These are phyloP conservation scores for Syngnathus floridae DNA, from an alignment of 2,113 vertebrate species.

Conservation along the genomic window DNA sequence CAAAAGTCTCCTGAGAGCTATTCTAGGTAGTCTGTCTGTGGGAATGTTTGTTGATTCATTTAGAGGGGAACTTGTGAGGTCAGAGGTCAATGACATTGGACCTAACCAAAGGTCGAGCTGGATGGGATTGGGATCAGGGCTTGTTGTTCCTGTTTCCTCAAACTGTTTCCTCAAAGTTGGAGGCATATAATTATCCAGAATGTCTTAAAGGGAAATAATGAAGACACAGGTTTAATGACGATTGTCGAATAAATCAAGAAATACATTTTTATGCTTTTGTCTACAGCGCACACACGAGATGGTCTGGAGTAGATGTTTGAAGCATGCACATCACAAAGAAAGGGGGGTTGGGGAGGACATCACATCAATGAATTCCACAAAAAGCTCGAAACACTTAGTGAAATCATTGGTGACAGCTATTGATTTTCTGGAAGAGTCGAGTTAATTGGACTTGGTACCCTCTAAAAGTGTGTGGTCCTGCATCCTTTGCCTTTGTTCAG, in stretches of 20 bases:
- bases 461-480: conserved; percentile 54
- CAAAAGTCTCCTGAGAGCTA: background rate
- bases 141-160: background rate
- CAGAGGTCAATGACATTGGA: background rate
- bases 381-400: conserved; percentile 58
- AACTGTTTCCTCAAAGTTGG: background rate
- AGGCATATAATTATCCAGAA: background rate
- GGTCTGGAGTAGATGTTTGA: conserved; percentile 26
- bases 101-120: background rate
- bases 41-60: background rate
- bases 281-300: background rate
- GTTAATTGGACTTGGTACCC: conserved; percentile 61
- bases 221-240: background rate
- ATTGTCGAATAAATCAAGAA: background rate
- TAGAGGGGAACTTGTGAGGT: background rate
- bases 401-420: conserved; percentile 63
- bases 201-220: background rate
- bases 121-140: background rate
- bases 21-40: background rate
- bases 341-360: conserved; percentile 16
- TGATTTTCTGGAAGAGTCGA: conserved; percentile 58
- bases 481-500: conserved; percentile 52
- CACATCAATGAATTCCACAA: conserved; percentile 55
- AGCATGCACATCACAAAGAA: conserved; percentile 29
- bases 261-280: background rate